Conservation (phyloP, 2,113 vertebrate species). For the Plecotus auritus region DNA sequence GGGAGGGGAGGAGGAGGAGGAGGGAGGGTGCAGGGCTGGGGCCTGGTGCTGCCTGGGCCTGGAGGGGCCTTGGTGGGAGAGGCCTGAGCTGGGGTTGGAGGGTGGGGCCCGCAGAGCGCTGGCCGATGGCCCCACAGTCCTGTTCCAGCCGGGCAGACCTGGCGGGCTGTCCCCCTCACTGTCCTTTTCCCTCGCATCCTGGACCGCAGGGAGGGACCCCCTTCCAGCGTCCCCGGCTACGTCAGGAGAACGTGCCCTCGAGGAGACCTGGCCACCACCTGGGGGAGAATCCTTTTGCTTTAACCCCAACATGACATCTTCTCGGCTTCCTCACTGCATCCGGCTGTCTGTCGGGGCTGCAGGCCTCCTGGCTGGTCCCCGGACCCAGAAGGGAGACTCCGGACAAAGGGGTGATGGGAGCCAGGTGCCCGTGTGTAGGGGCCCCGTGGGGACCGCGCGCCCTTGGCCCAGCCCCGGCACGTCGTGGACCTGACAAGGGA, state of each 20-base stretch:
- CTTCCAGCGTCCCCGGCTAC: fast-evolving
- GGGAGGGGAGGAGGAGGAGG: neutral
- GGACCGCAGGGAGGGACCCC: neutral
- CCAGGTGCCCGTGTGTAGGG: too few species aligned
- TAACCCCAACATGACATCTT: neutral
- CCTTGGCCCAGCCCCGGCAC: neutral
- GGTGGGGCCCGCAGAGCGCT: neutral
- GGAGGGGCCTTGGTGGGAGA: neutral
- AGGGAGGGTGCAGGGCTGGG: neutral
- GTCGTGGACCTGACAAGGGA: neutral
- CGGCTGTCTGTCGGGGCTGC: neutral
- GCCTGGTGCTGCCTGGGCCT: neutral
- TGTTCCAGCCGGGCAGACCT: fast-evolving
- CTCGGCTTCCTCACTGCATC: neutral
- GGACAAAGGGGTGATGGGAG: neutral
- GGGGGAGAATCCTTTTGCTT: neutral
- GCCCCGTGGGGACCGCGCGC: neutral
- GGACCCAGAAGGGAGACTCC: neutral
- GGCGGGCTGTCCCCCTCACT: fast-evolving
- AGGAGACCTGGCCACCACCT: neutral
- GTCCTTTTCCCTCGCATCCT: neutral
- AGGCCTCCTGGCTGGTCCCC: fast-evolving
- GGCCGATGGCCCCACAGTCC: fast-evolving
- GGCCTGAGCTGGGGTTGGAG: neutral
- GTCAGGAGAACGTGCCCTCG: neutral